phyloP scores from a whole-genome alignment of 2,797 vertebrate species.

The Amblyopsis hoosieri region DNA sequence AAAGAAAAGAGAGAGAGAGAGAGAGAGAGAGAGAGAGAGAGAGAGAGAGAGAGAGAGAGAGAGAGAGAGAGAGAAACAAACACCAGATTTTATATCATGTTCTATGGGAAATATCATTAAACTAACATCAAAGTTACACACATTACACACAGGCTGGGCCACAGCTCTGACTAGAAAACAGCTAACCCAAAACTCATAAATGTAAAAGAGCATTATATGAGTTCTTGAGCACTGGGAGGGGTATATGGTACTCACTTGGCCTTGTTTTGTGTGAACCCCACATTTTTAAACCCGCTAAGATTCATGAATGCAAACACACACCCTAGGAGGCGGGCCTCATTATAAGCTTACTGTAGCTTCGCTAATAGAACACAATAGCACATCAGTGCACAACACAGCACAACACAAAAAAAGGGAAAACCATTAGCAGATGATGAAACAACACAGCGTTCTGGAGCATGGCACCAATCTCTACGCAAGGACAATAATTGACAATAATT shows the following conservation, averaged over 20 bases:
- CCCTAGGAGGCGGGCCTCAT: conserved; percentile 51
- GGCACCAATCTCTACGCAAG: conserved; percentile 48
- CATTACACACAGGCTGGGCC: conserved; percentile 6
- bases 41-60: conserved; percentile 1
- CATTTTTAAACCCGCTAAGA: conserved; percentile 59
- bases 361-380: conserved; percentile 48
- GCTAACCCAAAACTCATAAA: too few species aligned
- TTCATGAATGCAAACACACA: conserved; percentile 66
- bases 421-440: conserved; percentile 53
- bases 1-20: too few species aligned
- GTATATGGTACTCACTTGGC: conserved; percentile 43
- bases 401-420: conserved; percentile 50
- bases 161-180: conserved; percentile 12
- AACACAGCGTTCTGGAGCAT: conserved; percentile 51
- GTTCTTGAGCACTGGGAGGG: background rate
- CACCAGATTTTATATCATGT: conserved; percentile 26
- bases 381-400: conserved; percentile 41
- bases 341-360: conserved; percentile 47
- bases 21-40: too few species aligned
- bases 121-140: conserved; percentile 19
- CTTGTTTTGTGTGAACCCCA: conserved; percentile 40
- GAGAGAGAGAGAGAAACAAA: background rate
- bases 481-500: conserved; percentile 45
- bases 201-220: background rate
- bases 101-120: background rate